Conservation (phyloP, 37 sponge, comb jelly and placozoan genomes). For the Spongia lamella region DNA sequence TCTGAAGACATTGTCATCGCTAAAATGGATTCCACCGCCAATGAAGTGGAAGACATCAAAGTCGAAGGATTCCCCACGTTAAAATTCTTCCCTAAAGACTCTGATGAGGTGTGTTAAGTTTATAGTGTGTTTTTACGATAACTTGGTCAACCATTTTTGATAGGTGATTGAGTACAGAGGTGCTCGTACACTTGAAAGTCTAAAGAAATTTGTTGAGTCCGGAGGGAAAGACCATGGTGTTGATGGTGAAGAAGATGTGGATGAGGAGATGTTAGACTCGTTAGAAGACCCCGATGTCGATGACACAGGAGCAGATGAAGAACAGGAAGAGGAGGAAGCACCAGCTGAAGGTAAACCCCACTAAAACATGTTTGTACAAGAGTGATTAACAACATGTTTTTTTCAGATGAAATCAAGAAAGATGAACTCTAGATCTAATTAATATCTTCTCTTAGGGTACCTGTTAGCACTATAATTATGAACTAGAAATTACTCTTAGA, state of each 20-base stretch:
- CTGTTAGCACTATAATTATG: too few species aligned
- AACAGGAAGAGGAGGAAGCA: too few species aligned
- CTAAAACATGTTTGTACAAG: too few species aligned
- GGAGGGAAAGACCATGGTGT: slow-evolving; percentile 28
- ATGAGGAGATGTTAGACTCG: slow-evolving; percentile 33
- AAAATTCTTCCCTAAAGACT: slow-evolving; percentile 83
- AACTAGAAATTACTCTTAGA: too few species aligned
- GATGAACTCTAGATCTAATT: too few species aligned
- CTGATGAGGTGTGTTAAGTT: slow-evolving; percentile 68
- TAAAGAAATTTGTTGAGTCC: slow-evolving; percentile 73
- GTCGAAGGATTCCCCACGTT: slow-evolving; percentile 92
- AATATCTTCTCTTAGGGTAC: too few species aligned
- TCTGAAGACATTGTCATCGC: slow-evolving; percentile 89
- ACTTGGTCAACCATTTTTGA: not conserved
- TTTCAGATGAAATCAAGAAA: too few species aligned
- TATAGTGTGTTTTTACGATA: not conserved
- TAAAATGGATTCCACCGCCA: slow-evolving; percentile 95
- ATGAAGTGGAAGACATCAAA: slow-evolving; percentile 77
- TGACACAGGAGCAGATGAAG: too few species aligned
- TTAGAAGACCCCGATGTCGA: too few species aligned
- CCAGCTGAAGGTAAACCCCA: too few species aligned
- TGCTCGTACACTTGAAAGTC: slow-evolving; percentile 82
- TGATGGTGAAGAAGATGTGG: slow-evolving; percentile 37
- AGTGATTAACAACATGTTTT: too few species aligned
- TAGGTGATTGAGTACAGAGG: slow-evolving; percentile 83